phyloP scores from a whole-genome alignment of 1,140 invertebrate genomes.

The Holotrichia oblita region DNA sequence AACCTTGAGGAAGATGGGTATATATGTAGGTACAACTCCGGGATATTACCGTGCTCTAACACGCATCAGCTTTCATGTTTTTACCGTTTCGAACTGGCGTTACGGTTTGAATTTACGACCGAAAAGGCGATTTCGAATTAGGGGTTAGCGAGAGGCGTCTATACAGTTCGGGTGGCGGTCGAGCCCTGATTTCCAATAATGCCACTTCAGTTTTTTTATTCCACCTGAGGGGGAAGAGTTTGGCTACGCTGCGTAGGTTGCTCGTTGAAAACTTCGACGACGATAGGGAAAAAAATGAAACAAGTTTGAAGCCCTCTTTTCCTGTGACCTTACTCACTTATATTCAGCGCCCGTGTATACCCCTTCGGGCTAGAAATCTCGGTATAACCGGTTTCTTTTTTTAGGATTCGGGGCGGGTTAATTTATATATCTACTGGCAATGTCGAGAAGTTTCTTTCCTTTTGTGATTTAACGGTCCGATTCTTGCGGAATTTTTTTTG shows the following conservation, averaged over 20 bases:
- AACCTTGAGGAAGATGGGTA: background rate
- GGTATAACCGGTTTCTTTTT: too few species aligned
- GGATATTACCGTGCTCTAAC: slow-evolving; percentile 3
- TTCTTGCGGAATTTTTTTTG: too few species aligned
- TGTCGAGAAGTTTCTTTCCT: too few species aligned
- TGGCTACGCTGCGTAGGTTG: background rate
- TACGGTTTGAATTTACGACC: slow-evolving; percentile 7
- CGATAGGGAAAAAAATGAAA: slow-evolving; percentile 1
- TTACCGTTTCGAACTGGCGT: background rate
- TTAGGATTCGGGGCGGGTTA: too few species aligned
- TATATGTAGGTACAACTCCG: background rate
- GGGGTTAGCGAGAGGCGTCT: background rate
- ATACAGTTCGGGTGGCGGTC: background rate
- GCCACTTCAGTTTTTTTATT: background rate
- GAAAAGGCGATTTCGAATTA: slow-evolving; percentile 9
- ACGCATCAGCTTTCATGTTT: slow-evolving; percentile 8
- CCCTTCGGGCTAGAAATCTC: too few species aligned
- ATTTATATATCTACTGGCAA: too few species aligned
- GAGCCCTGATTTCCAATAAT: background rate
- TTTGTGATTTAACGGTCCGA: too few species aligned
- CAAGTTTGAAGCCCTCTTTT: background rate
- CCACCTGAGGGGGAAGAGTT: background rate
- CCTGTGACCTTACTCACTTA: background rate
- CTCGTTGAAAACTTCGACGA: background rate
- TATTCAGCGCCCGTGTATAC: too few species aligned